phyloP scores from a whole-genome alignment of 2,888 invertebrate species.

The Cosmia trapezina region DNA sequence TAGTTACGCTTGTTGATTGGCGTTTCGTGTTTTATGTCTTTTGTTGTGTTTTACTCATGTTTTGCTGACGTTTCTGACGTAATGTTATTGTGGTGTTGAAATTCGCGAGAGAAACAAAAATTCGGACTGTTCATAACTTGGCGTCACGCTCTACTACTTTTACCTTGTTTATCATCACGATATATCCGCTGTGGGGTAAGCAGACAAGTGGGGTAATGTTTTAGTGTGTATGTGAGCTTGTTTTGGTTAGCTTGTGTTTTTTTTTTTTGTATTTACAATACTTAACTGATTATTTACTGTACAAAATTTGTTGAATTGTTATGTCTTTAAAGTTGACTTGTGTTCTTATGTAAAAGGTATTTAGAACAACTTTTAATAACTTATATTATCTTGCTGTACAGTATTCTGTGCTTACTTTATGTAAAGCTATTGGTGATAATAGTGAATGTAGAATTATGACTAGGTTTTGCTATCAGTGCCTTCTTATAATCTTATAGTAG shows the following conservation, averaged over 20 bases:
- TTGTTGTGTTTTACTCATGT: slow-evolving; percentile 64
- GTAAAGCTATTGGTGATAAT: not conserved
- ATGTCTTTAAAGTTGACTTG: not conserved
- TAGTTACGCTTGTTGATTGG: slow-evolving; percentile 81
- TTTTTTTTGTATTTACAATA: not conserved
- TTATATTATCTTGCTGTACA: not conserved
- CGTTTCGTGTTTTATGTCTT: slow-evolving; percentile 76
- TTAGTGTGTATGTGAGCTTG: slow-evolving; percentile 25
- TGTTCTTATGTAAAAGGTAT: slow-evolving; percentile 17
- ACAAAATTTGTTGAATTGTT: not conserved
- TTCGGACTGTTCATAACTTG: slow-evolving; percentile 23
- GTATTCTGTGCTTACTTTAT: not conserved
- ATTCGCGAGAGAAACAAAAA: slow-evolving; percentile 56
- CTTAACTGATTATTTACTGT: not conserved
- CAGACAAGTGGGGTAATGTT: slow-evolving; percentile 13
- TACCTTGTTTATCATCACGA: slow-evolving; percentile 59
- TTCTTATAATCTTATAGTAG: not conserved
- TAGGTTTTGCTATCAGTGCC: not conserved
- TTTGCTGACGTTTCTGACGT: slow-evolving; percentile 65
- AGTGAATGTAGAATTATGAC: not conserved
- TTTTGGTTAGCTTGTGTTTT: slow-evolving; percentile 4
- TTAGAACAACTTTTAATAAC: not conserved
- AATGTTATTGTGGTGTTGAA: slow-evolving; percentile 52
- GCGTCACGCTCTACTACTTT: slow-evolving; percentile 55
- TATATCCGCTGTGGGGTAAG: slow-evolving; percentile 51